A percentile compares a stretch with the other conserved stretches of the same genome.
phyloP scores from a whole-genome alignment of 1,140 invertebrate genomes.

The Asbolus verrucosus region DNA sequence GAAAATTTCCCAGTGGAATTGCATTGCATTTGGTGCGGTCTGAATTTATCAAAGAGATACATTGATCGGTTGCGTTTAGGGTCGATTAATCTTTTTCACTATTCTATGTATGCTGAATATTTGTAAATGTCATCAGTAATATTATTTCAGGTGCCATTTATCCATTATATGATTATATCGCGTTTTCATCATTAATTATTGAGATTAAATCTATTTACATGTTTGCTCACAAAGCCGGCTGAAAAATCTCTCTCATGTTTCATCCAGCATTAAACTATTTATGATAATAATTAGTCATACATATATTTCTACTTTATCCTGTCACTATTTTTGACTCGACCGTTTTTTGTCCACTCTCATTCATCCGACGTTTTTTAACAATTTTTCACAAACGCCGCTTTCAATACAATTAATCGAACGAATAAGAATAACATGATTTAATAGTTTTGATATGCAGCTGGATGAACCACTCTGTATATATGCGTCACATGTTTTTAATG shows the following conservation, averaged over 20 bases:
- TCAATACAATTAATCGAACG: too few relatives aligned
- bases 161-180: constrained; percentile 43
- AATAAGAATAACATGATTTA: too few relatives aligned
- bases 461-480: too few relatives aligned
- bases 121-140: constrained; percentile 43
- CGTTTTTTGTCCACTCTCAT: too few relatives aligned
- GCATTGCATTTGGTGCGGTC: constrained; percentile 51
- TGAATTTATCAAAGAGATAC: constrained; percentile 48
- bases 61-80: constrained; percentile 48
- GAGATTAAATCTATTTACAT: constrained; percentile 44
- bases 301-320: constrained; percentile 3
- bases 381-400: too few relatives aligned
- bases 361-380: too few relatives aligned
- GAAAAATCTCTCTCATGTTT: constrained; percentile 34
- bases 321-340: constrained; percentile 2
- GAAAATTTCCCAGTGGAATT: constrained; percentile 57
- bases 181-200: constrained; percentile 44
- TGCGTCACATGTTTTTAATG: constrained; percentile 9
- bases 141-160: constrained; percentile 42
- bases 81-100: constrained; percentile 50
- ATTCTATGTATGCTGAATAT: constrained; percentile 45
- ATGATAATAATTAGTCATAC: constrained; percentile 25
- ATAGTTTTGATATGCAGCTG: background rate
- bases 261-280: constrained; percentile 29
- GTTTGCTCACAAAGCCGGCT: constrained; percentile 20